phyloP scores from a whole-genome alignment of 2,888 invertebrate genomes.

The Mamestra brassicae region DNA sequence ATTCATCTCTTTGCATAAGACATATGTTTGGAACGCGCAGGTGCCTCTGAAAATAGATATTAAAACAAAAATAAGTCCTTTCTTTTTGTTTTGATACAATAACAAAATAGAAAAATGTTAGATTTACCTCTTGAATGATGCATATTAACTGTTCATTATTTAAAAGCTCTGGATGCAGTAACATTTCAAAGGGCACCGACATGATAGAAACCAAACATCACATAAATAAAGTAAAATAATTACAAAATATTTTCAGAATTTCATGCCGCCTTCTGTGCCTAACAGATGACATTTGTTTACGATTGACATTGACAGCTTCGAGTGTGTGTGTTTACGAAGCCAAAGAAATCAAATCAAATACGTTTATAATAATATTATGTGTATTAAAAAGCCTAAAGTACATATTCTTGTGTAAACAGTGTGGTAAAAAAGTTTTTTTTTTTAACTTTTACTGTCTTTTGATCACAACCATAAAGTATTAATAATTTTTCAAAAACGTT shows the following conservation, averaged over 20 bases:
- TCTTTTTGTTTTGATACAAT: slow-evolving; percentile 42
- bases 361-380: too few relatives aligned
- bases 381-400: too few relatives aligned
- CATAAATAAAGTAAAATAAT: slow-evolving; percentile 43
- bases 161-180: slow-evolving; percentile 87
- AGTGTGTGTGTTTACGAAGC: slow-evolving; percentile 18
- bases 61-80: background rate
- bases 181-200: slow-evolving; percentile 84
- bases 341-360: too few relatives aligned
- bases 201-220: slow-evolving; percentile 69
- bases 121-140: slow-evolving; percentile 83
- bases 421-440: too few relatives aligned
- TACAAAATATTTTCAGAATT: slow-evolving; percentile 32
- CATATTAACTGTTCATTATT: slow-evolving; percentile 82
- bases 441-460: too few relatives aligned
- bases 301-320: slow-evolving; percentile 27
- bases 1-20: slow-evolving; percentile 79
- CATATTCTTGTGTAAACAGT: too few relatives aligned
- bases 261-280: slow-evolving; percentile 50
- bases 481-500: too few relatives aligned
- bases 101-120: slow-evolving; percentile 23
- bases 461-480: too few relatives aligned
- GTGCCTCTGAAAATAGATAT: slow-evolving; percentile 80
- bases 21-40: slow-evolving; percentile 78
- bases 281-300: slow-evolving; percentile 18